Conservation (phyloP, 2,797 vertebrate genomes). For the Coregonus sp. region DNA sequence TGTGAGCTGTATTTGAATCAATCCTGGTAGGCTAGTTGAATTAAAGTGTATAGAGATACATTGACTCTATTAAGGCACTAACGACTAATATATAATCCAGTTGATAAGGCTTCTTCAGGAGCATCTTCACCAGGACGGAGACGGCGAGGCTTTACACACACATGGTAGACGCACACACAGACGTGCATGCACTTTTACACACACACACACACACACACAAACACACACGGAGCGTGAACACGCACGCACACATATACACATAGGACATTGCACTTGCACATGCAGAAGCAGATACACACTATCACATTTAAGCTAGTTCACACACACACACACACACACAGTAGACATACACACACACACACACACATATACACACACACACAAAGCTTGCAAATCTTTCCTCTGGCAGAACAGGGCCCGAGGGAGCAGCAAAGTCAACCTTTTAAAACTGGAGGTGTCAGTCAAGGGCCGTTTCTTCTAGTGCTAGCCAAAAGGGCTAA, state of each 20-base stretch:
- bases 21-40: slow-evolving; percentile 68
- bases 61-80: slow-evolving; percentile 74
- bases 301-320: no score
- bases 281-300: not conserved
- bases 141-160: slow-evolving; percentile 18
- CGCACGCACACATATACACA: not conserved
- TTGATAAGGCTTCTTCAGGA: slow-evolving; percentile 70
- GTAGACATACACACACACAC: not conserved
- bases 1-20: slow-evolving; percentile 67
- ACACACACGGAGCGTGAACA: not conserved
- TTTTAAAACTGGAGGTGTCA: slow-evolving; percentile 76
- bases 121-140: slow-evolving; percentile 56
- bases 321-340: slow-evolving; percentile 15
- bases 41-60: slow-evolving; percentile 78
- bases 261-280: not conserved
- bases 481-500: slow-evolving; percentile 52
- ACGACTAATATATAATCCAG: slow-evolving; percentile 73
- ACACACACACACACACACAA: slow-evolving; percentile 21
- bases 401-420: slow-evolving; percentile 63
- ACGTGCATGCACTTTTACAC: slow-evolving; percentile 31
- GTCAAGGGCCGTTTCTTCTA: slow-evolving; percentile 64
- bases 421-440: slow-evolving; percentile 70
- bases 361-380: not conserved
- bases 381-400: slow-evolving; percentile 63
- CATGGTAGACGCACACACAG: not conserved